Evolutionary conservation across 2,113 vertebrate species (phyloP), one percentile per base, ranked within the genome.

Genomic region (Xyrauchen texanus): DNA sequence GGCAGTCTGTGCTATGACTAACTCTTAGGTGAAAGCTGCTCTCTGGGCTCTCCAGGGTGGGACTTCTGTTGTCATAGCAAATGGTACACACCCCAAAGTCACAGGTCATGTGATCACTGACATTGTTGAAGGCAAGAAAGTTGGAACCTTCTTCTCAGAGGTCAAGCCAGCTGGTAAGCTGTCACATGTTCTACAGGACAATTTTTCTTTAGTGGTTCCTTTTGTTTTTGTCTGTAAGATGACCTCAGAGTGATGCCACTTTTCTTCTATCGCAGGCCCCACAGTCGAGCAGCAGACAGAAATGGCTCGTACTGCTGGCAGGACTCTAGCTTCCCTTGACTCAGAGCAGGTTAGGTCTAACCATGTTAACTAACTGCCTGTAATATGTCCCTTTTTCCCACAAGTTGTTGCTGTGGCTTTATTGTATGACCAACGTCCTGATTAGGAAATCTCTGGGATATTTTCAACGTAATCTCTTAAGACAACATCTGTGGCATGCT

Each of bases 71-170:
- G 94, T 99, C 81, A 99, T 99, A 68, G 98, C 97, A 79, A 98
- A 96, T 3, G 98, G 98, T 80, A 98, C 97, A 0, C 88, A 98
- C 61, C 97, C 98, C n/a, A 99, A 98, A 87, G 95, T 99, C 80
- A 98, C 98, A 0, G 98, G 97, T 52, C 98, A 99, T 0, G 97
- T 99, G 83, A 98, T 99, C 88, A 96, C 95, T 47, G 97, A 99
- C 87, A 98, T 99, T 15, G 95, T 99, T 42, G 98, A 98, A 52
- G 98, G 98, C 44, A 99, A 99, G 87, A 99, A 99, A 90, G 92
- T 99, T 62, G 98, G 98, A 74, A 99, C 98, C 2, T 99, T 99
- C 88, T 99, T 99, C 90, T 99, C 98, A 2, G 97, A 99, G 87
- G 97, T 98, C 76, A 99, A 99, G 85, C 98, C 97, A 86, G 96